Percentiles rank a stretch among this genome's conserved stretches.
phyloP scores from a whole-genome alignment of 1,140 invertebrate species.

The Drosophila nebulosa region DNA sequence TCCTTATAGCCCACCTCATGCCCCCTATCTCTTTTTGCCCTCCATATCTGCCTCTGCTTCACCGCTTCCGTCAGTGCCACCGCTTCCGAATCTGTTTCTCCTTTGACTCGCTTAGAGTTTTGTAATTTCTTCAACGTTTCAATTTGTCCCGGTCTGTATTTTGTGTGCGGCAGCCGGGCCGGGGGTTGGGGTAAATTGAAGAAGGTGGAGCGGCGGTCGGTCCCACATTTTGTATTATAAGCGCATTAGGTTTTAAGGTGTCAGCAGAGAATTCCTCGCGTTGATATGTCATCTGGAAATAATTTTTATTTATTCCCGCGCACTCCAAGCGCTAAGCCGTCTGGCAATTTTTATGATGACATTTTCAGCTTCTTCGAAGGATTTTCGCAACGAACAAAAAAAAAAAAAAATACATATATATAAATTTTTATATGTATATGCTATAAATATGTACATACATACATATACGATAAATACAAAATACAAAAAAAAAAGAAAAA shows the following conservation, averaged over 20 bases:
- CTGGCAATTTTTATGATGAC: conserved; percentile 77
- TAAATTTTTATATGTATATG: conserved; percentile 65
- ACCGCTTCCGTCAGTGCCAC: not conserved
- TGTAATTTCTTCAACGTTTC: conserved; percentile 68
- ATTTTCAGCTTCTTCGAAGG: conserved; percentile 69
- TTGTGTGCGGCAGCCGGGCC: not conserved
- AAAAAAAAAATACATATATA: conserved; percentile 38
- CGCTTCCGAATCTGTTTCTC: conserved; percentile 36
- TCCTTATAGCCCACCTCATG: not conserved
- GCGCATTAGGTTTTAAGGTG: conserved; percentile 79
- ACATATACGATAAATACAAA: not conserved
- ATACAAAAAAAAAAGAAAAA: too few species aligned
- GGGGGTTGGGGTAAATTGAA: too few species aligned
- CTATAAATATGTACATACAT: conserved; percentile 1
- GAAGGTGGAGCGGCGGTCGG: not conserved
- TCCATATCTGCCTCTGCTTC: not conserved
- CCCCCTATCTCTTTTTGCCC: not conserved
- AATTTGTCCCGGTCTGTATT: conserved; percentile 66
- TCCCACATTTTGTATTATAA: conserved; percentile 74
- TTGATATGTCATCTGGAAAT: conserved; percentile 78
- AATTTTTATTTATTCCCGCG: conserved; percentile 72
- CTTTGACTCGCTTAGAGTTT: conserved; percentile 37
- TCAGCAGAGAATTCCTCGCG: conserved; percentile 65
- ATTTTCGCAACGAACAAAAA: conserved; percentile 46
- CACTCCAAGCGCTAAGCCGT: conserved; percentile 61